Conservation (phyloP, 1,140 invertebrate species). For the Amphibalanus amphitrite region DNA sequence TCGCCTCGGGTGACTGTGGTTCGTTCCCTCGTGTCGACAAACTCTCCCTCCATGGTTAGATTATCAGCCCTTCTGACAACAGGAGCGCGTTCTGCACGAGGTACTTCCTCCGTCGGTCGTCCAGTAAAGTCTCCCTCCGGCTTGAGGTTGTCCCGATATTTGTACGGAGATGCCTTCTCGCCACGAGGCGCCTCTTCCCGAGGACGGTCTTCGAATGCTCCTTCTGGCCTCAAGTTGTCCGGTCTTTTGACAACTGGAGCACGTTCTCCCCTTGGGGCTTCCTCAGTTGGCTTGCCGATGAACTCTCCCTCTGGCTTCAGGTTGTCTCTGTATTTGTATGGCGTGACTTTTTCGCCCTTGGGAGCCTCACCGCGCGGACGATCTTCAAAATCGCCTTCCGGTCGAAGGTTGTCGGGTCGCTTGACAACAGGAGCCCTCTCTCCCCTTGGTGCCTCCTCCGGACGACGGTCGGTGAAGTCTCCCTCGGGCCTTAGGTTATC, state of each 20-base stretch:
- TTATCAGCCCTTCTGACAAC: constrained; percentile 21
- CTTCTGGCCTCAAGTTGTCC: background rate
- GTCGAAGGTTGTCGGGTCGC: constrained; percentile 37
- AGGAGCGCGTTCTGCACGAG: constrained; percentile 24
- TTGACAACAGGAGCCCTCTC: constrained; percentile 30
- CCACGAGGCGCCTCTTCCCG: constrained; percentile 6
- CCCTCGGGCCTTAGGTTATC: constrained; percentile 42
- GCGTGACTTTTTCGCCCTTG: constrained; percentile 6
- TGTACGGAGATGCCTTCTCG: constrained; percentile 23
- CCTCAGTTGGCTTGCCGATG: constrained; percentile 22
- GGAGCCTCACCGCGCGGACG: background rate
- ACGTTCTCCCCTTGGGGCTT: constrained; percentile 6
- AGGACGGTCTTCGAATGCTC: background rate
- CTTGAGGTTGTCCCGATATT: constrained; percentile 22
- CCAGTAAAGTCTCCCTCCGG: constrained; percentile 11
- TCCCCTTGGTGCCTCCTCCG: constrained; percentile 14
- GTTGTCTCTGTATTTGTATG: constrained; percentile 25
- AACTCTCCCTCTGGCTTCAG: constrained; percentile 35
- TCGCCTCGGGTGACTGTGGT: constrained; percentile 28
- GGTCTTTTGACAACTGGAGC: constrained; percentile 4
- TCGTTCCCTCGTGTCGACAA: constrained; percentile 17
- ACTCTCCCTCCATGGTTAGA: constrained; percentile 16
- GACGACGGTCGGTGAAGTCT: constrained; percentile 23
- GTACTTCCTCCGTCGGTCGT: background rate
- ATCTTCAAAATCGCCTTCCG: constrained; percentile 36